Evolutionary conservation across 2,113 vertebrate genomes (phyloP).

Genomic region (Aphyosemion australe): DNA sequence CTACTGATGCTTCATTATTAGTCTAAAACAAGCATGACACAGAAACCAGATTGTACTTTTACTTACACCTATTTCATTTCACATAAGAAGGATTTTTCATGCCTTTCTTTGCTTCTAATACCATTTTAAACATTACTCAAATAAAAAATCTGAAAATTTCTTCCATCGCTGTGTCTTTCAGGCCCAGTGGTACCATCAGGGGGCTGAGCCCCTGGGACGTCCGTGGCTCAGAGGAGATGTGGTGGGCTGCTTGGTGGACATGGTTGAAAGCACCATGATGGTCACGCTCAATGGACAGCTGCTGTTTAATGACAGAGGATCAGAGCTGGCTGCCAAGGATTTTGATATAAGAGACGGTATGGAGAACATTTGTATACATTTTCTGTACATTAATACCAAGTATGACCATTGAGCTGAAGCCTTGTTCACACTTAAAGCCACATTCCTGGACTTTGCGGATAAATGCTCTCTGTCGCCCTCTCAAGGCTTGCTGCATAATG

Average conservation of each 20-base stretch:
- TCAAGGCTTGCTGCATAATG: too few relatives aligned
- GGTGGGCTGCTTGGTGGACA: slow-evolving; percentile 91
- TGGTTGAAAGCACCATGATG: slow-evolving; percentile 89
- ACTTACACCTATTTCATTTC: not conserved
- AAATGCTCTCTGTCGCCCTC: too few relatives aligned
- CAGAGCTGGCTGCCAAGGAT: slow-evolving; percentile 90
- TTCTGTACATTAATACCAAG: too few relatives aligned
- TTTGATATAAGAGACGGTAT: slow-evolving; percentile 87
- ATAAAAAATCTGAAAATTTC: not conserved
- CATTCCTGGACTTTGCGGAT: too few relatives aligned
- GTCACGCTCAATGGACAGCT: slow-evolving; percentile 94
- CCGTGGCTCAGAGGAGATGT: slow-evolving; percentile 89
- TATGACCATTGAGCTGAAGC: too few relatives aligned
- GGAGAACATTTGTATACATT: slow-evolving; percentile 43
- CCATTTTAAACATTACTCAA: too few relatives aligned
- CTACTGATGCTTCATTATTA: too few relatives aligned
- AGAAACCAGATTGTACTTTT: not conserved
- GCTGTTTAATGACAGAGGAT: slow-evolving; percentile 89
- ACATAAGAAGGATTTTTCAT: not conserved
- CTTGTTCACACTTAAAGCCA: not conserved
- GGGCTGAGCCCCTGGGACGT: slow-evolving; percentile 87
- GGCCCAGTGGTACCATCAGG: slow-evolving; percentile 92
- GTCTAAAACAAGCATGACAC: too few relatives aligned
- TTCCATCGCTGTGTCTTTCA: slow-evolving; percentile 47
- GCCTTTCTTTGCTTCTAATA: not conserved